These are phyloP conservation scores for Trichopria drosophilae DNA, from an alignment of 2,888 invertebrate genomes.

Conservation along the genomic window DNA sequence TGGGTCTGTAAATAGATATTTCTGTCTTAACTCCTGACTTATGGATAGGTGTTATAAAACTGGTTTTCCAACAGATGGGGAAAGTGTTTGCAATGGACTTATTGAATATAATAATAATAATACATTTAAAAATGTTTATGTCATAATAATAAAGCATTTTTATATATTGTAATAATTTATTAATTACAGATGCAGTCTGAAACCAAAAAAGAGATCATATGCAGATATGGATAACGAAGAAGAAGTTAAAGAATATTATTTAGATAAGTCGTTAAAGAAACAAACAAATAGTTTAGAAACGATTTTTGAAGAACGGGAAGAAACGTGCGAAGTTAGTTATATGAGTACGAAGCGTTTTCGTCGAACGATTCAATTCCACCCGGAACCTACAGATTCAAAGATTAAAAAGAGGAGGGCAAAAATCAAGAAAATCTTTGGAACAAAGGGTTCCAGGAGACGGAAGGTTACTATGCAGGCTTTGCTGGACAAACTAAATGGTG, in stretches of 20 bases:
- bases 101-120: too few species aligned
- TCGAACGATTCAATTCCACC: constrained; percentile 64
- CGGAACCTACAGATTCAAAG: constrained; percentile 59
- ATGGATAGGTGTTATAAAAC: too few species aligned
- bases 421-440: constrained; percentile 63
- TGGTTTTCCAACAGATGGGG: too few species aligned
- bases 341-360: constrained; percentile 64
- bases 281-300: constrained; percentile 65
- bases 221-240: constrained; percentile 45
- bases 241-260: constrained; percentile 62
- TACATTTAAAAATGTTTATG: too few species aligned
- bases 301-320: constrained; percentile 66
- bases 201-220: constrained; percentile 47
- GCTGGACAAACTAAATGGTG: constrained; percentile 62
- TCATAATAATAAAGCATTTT: too few species aligned
- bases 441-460: constrained; percentile 61
- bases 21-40: too few species aligned
- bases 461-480: constrained; percentile 63
- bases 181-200: constrained; percentile 45
- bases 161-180: too few species aligned
- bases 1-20: too few species aligned
- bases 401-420: constrained; percentile 65
- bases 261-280: constrained; percentile 63
- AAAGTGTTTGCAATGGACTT: too few species aligned
- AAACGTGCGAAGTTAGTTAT: constrained; percentile 56